phyloP scores from a whole-genome alignment of 2,888 invertebrate genomes.

The Neocrepidodera transversa region DNA sequence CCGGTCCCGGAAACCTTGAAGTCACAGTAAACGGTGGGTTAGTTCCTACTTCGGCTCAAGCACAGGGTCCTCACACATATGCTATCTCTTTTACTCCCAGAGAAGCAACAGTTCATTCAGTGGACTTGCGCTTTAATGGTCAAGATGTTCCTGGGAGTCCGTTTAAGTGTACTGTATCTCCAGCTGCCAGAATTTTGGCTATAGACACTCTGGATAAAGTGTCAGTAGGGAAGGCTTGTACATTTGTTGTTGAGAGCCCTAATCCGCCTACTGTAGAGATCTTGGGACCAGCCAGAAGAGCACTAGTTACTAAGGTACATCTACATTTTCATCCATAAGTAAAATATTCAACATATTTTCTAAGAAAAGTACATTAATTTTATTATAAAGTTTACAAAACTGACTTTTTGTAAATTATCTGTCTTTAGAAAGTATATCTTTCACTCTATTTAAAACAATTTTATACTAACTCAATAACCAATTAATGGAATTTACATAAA shows the following conservation, averaged over 20 bases:
- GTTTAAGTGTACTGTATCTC: slow-evolving; percentile 79
- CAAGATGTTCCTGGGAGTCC: slow-evolving; percentile 94
- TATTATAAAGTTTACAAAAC: too few relatives aligned
- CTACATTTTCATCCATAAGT: too few relatives aligned
- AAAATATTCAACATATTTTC: too few relatives aligned
- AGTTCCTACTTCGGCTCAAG: slow-evolving; percentile 95
- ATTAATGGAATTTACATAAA: too few relatives aligned
- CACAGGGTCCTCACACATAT: slow-evolving; percentile 94
- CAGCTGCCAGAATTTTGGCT: slow-evolving; percentile 84
- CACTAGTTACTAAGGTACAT: slow-evolving; percentile 70
- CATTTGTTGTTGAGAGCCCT: slow-evolving; percentile 87
- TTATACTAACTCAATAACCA: too few relatives aligned
- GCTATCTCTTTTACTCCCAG: slow-evolving; percentile 97
- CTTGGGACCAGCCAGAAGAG: slow-evolving; percentile 75
- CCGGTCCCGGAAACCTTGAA: slow-evolving; percentile 97
- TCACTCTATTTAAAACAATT: too few relatives aligned
- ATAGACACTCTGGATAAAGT: slow-evolving; percentile 89
- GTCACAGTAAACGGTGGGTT: slow-evolving; percentile 98
- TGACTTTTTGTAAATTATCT: too few relatives aligned
- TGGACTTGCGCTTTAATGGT: slow-evolving; percentile 95
- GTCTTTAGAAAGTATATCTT: too few relatives aligned
- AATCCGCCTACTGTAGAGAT: slow-evolving; percentile 83
- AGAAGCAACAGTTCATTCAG: slow-evolving; percentile 88
- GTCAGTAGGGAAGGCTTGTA: slow-evolving; percentile 83
- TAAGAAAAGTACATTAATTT: too few relatives aligned